phyloP scores from a whole-genome alignment of 2,888 invertebrate species.

The Oscheius sp. region DNA sequence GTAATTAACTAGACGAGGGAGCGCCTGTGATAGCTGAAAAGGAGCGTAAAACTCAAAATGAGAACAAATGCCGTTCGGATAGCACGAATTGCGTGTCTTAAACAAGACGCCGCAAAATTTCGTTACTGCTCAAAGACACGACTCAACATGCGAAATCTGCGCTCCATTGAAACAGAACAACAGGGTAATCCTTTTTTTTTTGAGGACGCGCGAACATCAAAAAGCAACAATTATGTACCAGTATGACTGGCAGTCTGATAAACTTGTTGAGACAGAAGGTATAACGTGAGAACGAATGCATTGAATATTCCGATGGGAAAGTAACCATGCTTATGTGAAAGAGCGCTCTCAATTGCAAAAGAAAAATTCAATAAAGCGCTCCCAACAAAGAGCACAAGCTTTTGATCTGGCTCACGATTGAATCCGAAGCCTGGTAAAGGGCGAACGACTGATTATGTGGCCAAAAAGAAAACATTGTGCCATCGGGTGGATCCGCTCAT shows the following conservation, averaged over 20 bases:
- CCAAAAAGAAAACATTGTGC: constrained; percentile 21
- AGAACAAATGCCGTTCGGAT: constrained; percentile 30
- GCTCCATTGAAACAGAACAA: not conserved
- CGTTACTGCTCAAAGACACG: constrained; percentile 24
- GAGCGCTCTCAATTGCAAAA: constrained; percentile 30
- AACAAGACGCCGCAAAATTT: constrained; percentile 33
- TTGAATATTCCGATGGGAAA: no score
- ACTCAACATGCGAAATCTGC: constrained; percentile 13
- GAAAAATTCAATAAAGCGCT: constrained; percentile 28
- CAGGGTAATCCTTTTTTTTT: no score
- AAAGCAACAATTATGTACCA: no score
- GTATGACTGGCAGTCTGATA: no score
- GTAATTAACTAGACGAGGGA: not conserved
- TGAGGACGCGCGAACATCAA: no score
- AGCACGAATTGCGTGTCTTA: constrained; percentile 37
- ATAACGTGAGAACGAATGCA: no score
- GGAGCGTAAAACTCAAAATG: constrained; percentile 18
- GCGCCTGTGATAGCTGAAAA: not conserved
- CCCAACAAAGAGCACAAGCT: constrained; percentile 25
- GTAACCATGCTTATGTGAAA: no score
- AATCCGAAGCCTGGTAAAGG: constrained; percentile 2
- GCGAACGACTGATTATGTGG: not conserved
- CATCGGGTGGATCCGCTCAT: constrained; percentile 28
- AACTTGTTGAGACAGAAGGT: no score
- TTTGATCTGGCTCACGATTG: constrained; percentile 14